A percentile compares a stretch with the other conserved stretches of the same genome.
Conservation (phyloP, 2,113 vertebrate species). For the Nothoprocta perdicaria region DNA sequence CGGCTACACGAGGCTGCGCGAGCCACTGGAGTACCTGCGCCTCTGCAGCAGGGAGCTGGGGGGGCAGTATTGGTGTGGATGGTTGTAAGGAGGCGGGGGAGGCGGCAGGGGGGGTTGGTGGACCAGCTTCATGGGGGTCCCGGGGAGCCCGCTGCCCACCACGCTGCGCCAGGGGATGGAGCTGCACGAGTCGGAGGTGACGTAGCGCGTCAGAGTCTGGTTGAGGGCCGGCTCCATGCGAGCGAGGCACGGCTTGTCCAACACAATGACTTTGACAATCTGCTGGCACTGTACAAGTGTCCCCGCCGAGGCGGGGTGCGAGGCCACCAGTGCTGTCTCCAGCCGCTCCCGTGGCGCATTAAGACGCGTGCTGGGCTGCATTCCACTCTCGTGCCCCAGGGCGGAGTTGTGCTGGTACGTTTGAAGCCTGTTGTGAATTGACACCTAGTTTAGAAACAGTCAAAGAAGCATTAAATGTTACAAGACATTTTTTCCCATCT, state of each 20-base stretch:
- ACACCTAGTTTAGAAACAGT: slow-evolving; percentile 99
- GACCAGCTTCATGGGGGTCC: slow-evolving; percentile 81
- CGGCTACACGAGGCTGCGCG: slow-evolving; percentile 92
- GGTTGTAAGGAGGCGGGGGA: slow-evolving; percentile 95
- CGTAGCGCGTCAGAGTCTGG: slow-evolving; percentile 90
- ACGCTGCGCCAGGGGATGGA: slow-evolving; percentile 85
- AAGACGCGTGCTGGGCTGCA: slow-evolving; percentile 84
- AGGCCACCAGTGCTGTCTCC: slow-evolving; percentile 81
- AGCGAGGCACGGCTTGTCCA: slow-evolving; percentile 94
- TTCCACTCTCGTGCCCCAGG: slow-evolving; percentile 88
- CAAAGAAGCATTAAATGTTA: slow-evolving; percentile 99
- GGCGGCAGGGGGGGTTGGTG: slow-evolving; percentile 93
- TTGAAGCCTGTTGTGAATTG: slow-evolving; percentile 99
- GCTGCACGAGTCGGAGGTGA: slow-evolving; percentile 90
- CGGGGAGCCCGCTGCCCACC: slow-evolving; percentile 76
- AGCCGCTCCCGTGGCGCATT: slow-evolving; percentile 84
- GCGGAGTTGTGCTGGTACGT: slow-evolving; percentile 95
- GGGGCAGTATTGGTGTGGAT: slow-evolving; percentile 95
- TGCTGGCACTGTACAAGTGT: slow-evolving; percentile 99
- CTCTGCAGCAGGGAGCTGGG: slow-evolving; percentile 91
- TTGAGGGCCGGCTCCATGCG: slow-evolving; percentile 94
- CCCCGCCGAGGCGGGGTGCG: slow-evolving; percentile 86
- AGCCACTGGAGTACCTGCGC: slow-evolving; percentile 93
- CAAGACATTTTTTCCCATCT: slow-evolving; percentile 89
- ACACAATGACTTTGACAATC: slow-evolving; percentile 98